phyloP scores from a whole-genome alignment of 2,797 vertebrate species.

The Hyperoplus lanceolatus region DNA sequence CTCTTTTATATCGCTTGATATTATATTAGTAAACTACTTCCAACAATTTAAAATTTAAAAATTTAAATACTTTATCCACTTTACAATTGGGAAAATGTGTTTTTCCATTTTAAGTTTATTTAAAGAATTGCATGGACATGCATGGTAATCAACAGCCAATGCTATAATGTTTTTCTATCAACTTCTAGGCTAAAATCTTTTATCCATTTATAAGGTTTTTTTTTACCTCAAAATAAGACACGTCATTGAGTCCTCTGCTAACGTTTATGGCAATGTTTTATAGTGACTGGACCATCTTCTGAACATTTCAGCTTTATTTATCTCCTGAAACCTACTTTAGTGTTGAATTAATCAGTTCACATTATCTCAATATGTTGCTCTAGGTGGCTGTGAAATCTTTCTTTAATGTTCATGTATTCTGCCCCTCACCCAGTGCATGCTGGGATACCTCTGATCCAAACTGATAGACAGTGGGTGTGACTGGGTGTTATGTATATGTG shows the following conservation, averaged over 20 bases:
- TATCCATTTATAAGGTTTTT: too few relatives aligned
- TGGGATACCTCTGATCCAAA: background rate
- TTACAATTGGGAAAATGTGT: background rate
- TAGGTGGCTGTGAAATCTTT: background rate
- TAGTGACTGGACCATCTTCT: background rate
- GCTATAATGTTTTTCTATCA: too few relatives aligned
- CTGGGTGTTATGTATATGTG: background rate
- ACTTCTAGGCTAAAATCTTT: too few relatives aligned
- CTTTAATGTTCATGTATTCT: background rate
- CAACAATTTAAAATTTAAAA: too few relatives aligned
- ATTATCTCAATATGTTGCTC: background rate
- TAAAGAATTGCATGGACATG: background rate
- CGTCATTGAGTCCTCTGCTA: background rate
- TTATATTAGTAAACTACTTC: background rate
- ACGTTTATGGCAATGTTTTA: background rate
- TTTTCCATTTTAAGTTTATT: background rate
- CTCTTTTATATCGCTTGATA: background rate
- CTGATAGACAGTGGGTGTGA: background rate
- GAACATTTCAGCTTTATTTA: background rate
- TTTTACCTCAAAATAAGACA: too few relatives aligned
- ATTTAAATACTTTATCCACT: background rate
- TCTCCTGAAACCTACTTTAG: background rate
- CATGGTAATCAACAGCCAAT: background rate
- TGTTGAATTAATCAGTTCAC: background rate
- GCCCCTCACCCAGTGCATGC: background rate